Evolutionary conservation across 2,113 vertebrate genomes (phyloP).

Genomic region (Carassius auratus): DNA sequence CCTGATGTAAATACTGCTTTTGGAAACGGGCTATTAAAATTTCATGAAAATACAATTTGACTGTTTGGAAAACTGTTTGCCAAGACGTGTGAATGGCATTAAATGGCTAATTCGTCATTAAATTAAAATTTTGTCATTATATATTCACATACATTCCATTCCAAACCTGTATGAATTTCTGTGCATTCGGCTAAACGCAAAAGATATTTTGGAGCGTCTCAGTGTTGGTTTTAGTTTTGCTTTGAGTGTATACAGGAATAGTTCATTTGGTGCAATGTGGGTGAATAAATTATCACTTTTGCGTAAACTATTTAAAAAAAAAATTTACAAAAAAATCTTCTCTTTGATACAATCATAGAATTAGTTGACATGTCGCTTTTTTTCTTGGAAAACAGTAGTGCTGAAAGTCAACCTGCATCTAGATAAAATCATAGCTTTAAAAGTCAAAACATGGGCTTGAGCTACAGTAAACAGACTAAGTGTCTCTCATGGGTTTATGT

Average conservation of each 20-base stretch:
- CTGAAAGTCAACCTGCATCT: conserved; percentile 16
- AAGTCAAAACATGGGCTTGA: conserved; percentile 62
- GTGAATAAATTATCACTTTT: not conserved
- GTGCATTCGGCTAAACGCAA: not conserved
- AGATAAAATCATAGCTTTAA: conserved; percentile 26
- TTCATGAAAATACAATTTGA: not conserved
- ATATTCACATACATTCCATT: not conserved
- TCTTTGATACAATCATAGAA: not conserved
- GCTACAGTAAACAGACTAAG: not conserved
- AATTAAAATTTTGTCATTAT: not conserved
- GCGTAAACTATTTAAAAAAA: not conserved
- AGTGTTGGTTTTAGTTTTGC: not conserved
- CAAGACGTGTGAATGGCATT: not conserved
- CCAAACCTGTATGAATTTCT: not conserved
- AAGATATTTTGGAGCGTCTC: not conserved
- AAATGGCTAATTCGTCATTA: not conserved
- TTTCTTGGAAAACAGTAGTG: conserved; percentile 1
- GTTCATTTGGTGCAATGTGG: not conserved
- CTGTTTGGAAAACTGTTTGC: not conserved
- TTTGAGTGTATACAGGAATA: too few relatives aligned
- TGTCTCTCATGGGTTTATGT: not conserved
- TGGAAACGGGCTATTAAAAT: not conserved
- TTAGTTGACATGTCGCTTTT: not conserved
- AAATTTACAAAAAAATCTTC: not conserved
- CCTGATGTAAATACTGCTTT: not conserved